Percentiles rank a stretch among this genome's conserved stretches.
Evolutionary conservation across 2,113 vertebrate genomes (phyloP).

Genomic region (Urocynchramus pylzowi): DNA sequence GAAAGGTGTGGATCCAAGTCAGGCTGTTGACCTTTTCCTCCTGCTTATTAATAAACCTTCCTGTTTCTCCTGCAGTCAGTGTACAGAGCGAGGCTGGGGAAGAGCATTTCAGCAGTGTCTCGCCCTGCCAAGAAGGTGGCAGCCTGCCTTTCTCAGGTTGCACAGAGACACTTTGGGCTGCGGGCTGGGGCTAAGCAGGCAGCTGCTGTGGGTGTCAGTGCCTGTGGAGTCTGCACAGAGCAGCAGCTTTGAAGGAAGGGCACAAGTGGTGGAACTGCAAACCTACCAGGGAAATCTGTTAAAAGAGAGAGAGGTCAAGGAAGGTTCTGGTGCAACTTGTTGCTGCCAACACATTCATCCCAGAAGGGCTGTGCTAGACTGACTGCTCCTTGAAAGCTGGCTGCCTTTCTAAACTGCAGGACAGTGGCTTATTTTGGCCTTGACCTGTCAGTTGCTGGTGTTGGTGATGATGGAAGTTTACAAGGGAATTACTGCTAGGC

Average conservation of each 20-base stretch:
- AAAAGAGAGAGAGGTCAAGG: background rate
- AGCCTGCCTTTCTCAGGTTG: background rate
- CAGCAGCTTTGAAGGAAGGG: background rate
- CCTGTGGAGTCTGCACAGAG: background rate
- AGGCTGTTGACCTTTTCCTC: background rate
- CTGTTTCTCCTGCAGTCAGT: background rate
- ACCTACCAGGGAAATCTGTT: background rate
- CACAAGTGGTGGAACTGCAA: background rate
- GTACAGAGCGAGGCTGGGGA: background rate
- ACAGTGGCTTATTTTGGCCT: background rate
- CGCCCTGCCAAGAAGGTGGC: accelerated
- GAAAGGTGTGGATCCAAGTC: background rate
- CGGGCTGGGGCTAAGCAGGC: background rate
- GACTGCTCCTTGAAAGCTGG: background rate
- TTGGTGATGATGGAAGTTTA: background rate
- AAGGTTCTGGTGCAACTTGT: background rate
- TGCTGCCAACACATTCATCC: background rate
- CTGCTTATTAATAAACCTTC: background rate
- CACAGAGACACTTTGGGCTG: background rate
- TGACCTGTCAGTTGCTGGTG: background rate
- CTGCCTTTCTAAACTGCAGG: background rate
- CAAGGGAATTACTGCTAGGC: background rate
- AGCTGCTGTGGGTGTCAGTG: background rate
- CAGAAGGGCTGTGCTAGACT: background rate
- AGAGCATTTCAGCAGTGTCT: background rate